phyloP scores from a whole-genome alignment of 2,113 vertebrate genomes.

The Gymnocephalus cernua region DNA sequence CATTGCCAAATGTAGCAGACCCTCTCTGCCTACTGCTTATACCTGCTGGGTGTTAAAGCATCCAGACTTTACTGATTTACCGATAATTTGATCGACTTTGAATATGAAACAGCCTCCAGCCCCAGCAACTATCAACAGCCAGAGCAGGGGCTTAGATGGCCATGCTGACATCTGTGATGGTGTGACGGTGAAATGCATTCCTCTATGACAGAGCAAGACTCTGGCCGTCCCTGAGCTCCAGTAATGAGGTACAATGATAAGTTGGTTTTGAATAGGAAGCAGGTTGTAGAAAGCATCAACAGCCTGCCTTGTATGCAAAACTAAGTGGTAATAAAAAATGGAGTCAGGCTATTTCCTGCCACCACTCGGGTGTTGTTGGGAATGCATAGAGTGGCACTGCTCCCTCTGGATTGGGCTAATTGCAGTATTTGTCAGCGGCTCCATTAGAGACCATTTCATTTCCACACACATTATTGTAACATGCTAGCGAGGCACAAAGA shows the following conservation, averaged over 20 bases:
- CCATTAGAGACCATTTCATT: slow-evolving; percentile 69
- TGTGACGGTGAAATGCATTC: slow-evolving; percentile 45
- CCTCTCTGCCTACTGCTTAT: slow-evolving; percentile 47
- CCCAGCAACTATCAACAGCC: slow-evolving; percentile 21
- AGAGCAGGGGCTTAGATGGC: slow-evolving; percentile 20
- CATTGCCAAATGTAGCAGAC: slow-evolving; percentile 58
- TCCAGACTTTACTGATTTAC: slow-evolving; percentile 54
- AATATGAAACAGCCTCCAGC: slow-evolving; percentile 61
- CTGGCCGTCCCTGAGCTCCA: slow-evolving; percentile 35
- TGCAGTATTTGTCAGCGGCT: slow-evolving; percentile 70
- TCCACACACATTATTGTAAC: slow-evolving; percentile 60
- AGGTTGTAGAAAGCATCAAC: slow-evolving; percentile 53
- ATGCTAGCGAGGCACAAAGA: slow-evolving; percentile 49
- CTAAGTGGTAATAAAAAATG: slow-evolving; percentile 62
- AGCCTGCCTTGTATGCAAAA: slow-evolving; percentile 39
- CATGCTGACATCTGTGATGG: slow-evolving; percentile 45
- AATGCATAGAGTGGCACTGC: slow-evolving; percentile 29
- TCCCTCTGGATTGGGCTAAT: slow-evolving; percentile 69
- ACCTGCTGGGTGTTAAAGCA: slow-evolving; percentile 58
- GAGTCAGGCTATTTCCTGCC: slow-evolving; percentile 60
- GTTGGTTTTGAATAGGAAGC: slow-evolving; percentile 48
- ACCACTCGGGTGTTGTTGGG: slow-evolving; percentile 39
- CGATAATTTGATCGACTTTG: slow-evolving; percentile 58
- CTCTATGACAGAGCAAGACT: slow-evolving; percentile 27
- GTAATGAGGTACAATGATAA: slow-evolving; percentile 53